Conservation (phyloP, 2,797 vertebrate species). For the Fringilla coelebs region DNA sequence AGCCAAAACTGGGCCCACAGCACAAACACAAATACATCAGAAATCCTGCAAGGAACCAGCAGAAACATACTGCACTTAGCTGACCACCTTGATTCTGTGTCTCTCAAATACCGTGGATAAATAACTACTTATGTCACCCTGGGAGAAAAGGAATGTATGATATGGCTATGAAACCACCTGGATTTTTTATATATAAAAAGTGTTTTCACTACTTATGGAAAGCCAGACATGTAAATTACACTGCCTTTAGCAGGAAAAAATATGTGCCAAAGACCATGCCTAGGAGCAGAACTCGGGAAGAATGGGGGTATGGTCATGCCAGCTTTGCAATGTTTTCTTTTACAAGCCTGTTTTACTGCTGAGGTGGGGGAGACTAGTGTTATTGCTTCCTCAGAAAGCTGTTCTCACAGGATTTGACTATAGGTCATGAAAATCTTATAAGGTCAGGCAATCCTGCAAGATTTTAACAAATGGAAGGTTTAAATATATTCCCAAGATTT, state of each 20-base stretch:
- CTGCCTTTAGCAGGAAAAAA: constrained; percentile 33
- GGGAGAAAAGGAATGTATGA: constrained; percentile 63
- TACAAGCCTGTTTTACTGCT: constrained; percentile 61
- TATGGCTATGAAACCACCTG: constrained; percentile 58
- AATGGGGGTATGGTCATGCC: constrained; percentile 55
- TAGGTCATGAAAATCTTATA: constrained; percentile 37
- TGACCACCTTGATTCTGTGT: constrained; percentile 14
- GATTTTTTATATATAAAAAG: constrained; percentile 56
- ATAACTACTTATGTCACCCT: constrained; percentile 53
- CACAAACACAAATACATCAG: background rate
- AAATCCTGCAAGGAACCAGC: background rate
- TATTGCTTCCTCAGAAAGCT: constrained; percentile 62
- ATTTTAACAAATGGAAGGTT: constrained; percentile 7
- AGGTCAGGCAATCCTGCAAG: constrained; percentile 19
- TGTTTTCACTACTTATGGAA: constrained; percentile 57
- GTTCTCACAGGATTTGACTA: constrained; percentile 47
- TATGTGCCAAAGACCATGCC: constrained; percentile 52
- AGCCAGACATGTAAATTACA: constrained; percentile 65
- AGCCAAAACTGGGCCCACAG: background rate
- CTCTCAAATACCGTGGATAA: constrained; percentile 45
- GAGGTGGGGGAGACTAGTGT: constrained; percentile 13
- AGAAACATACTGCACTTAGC: constrained; percentile 20
- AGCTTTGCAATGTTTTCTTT: constrained; percentile 53
- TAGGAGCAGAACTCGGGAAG: constrained; percentile 40
- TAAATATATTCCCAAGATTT: background rate